Conservation (phyloP, 2,888 invertebrate genomes). For the Resseliella maxima region DNA sequence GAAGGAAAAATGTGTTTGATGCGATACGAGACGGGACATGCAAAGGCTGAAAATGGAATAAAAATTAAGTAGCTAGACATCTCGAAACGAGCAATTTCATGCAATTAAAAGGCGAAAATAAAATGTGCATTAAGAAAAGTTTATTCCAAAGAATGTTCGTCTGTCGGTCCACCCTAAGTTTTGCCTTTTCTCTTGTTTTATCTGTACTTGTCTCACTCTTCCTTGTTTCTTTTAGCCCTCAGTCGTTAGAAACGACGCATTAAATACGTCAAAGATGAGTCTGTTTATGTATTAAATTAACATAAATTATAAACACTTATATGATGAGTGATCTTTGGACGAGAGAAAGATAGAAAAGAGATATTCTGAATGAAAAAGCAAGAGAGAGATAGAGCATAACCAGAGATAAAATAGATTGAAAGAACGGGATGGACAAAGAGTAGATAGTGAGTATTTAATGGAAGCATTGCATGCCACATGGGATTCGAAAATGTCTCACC, state of each 20-base stretch:
- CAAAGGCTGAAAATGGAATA: background rate
- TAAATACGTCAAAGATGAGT: background rate
- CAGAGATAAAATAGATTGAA: too few relatives aligned
- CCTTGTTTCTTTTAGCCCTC: too few relatives aligned
- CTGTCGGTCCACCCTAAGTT: background rate
- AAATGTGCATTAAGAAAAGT: conserved; percentile 48
- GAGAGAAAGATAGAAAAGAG: background rate
- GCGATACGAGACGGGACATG: background rate
- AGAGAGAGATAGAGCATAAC: background rate
- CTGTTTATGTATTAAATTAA: conserved; percentile 41
- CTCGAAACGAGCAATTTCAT: background rate
- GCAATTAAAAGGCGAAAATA: conserved; percentile 31
- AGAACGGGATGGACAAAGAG: too few relatives aligned
- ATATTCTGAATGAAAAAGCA: too few relatives aligned
- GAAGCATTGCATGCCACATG: background rate
- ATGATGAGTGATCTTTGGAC: conserved; percentile 32
- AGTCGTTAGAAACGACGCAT: background rate
- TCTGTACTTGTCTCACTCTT: too few relatives aligned
- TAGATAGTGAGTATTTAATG: background rate
- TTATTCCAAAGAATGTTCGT: background rate
- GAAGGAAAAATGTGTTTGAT: background rate
- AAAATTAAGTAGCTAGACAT: conserved; percentile 35
- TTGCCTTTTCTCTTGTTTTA: background rate
- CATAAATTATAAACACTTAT: conserved; percentile 48
- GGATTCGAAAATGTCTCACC: background rate